A percentile compares a stretch with the other conserved stretches of the same genome.
These are phyloP conservation scores for Adelges cooleyi DNA, from an alignment of 1,140 invertebrate species.

Conservation along the genomic window DNA sequence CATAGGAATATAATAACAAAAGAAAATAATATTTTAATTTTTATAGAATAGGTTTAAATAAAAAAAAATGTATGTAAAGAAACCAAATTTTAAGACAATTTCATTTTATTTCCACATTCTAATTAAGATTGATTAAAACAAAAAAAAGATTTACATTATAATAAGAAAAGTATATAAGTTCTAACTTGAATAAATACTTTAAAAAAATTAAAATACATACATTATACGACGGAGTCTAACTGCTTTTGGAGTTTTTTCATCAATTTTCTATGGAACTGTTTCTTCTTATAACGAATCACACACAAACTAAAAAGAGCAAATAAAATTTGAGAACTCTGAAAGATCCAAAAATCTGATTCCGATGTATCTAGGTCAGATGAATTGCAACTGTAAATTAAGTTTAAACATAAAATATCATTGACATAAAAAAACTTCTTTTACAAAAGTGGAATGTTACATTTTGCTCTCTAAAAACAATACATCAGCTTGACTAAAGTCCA, in stretches of 20 bases:
- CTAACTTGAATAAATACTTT: too few relatives aligned
- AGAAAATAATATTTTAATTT: too few relatives aligned
- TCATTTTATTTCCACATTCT: too few relatives aligned
- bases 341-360: constrained; percentile 70
- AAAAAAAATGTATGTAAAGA: too few relatives aligned
- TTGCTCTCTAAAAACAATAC: too few relatives aligned
- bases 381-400: constrained; percentile 39
- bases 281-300: constrained; percentile 46
- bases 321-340: constrained; percentile 60
- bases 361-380: constrained; percentile 58
- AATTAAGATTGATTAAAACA: too few relatives aligned
- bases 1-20: too few relatives aligned
- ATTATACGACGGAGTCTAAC: constrained; percentile 33
- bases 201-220: constrained; percentile 5
- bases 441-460: constrained; percentile 24
- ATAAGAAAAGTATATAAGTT: too few relatives aligned
- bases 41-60: too few relatives aligned
- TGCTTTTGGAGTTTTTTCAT: constrained; percentile 51
- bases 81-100: too few relatives aligned
- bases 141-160: too few relatives aligned
- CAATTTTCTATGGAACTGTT: constrained; percentile 45
- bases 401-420: background rate
- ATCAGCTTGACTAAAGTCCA: too few relatives aligned
- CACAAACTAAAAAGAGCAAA: constrained; percentile 49
- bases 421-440: background rate